Evolutionary conservation across 2,113 vertebrate genomes (phyloP).

Genomic region (Hymenochirus boettgeri): DNA sequence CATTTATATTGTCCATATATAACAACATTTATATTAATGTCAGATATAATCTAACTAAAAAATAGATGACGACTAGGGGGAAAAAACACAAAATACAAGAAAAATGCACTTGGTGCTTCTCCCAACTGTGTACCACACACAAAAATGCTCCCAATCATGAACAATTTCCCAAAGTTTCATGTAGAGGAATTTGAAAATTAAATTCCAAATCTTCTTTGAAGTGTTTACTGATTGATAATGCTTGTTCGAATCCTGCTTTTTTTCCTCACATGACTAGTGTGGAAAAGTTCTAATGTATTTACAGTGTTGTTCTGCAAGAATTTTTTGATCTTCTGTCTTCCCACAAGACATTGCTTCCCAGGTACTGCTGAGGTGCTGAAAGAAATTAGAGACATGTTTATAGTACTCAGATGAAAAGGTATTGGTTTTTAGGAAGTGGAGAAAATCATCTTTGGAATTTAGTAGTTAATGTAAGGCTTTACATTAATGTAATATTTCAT

Average conservation of each 20-base stretch:
- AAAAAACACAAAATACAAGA: conserved; percentile 3
- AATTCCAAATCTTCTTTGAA: conserved; percentile 62
- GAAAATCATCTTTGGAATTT: too few species aligned
- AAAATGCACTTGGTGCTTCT: conserved; percentile 83
- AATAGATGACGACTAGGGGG: conserved; percentile 59
- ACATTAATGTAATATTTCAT: too few species aligned
- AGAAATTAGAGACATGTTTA: conserved; percentile 11
- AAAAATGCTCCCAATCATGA: conserved; percentile 71
- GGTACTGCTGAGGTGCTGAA: conserved; percentile 67
- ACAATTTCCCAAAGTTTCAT: conserved; percentile 52
- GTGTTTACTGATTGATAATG: conserved; percentile 74
- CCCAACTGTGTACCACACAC: conserved; percentile 95
- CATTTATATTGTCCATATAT: conserved; percentile 53
- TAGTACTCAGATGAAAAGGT: too few species aligned
- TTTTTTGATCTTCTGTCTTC: conserved; percentile 82
- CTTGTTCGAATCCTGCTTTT: conserved; percentile 52
- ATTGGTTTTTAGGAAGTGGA: too few species aligned
- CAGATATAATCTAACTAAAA: conserved; percentile 76
- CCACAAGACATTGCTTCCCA: conserved; percentile 87
- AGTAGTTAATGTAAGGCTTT: too few species aligned
- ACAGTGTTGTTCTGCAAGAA: conserved; percentile 74
- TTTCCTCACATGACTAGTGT: conserved; percentile 86
- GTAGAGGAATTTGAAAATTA: conserved; percentile 67
- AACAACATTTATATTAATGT: too few species aligned
- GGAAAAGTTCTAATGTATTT: conserved; percentile 84